Evolutionary conservation across 2,797 vertebrate genomes (phyloP).

Genomic region (Anguilla pacifica): DNA sequence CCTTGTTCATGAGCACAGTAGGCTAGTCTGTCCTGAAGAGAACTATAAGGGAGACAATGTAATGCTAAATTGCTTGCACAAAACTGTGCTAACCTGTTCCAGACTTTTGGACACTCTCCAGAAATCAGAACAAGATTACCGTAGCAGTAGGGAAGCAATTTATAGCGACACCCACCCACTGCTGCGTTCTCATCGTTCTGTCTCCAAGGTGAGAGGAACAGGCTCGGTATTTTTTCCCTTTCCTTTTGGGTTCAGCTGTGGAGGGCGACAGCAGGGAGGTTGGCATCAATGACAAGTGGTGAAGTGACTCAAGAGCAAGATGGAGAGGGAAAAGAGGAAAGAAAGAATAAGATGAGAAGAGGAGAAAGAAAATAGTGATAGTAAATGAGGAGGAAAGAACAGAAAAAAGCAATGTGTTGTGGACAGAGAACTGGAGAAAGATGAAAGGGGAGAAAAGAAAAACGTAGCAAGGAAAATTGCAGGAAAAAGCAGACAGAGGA

Average conservation of each 20-base stretch:
- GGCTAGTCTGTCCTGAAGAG: slow-evolving; percentile 52
- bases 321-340: slow-evolving; percentile 33
- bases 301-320: slow-evolving; percentile 33
- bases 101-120: slow-evolving; percentile 45
- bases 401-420: not conserved
- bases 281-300: slow-evolving; percentile 58
- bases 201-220: slow-evolving; percentile 38
- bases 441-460: not conserved
- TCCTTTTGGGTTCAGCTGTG: slow-evolving; percentile 46
- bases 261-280: slow-evolving; percentile 50
- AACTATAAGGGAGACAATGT: slow-evolving; percentile 48
- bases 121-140: slow-evolving; percentile 50
- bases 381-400: not conserved
- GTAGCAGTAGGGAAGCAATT: slow-evolving; percentile 56
- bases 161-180: slow-evolving; percentile 49
- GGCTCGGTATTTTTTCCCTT: slow-evolving; percentile 54
- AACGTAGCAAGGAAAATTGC: not conserved
- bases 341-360: not conserved
- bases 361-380: not conserved
- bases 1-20: slow-evolving; percentile 48
- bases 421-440: not conserved
- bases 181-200: slow-evolving; percentile 28
- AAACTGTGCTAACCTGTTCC: slow-evolving; percentile 54
- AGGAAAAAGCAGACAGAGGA: not conserved
- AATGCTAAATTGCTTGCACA: slow-evolving; percentile 58